These are phyloP conservation scores for Hirtodrosophila histrioides DNA, from an alignment of 2,888 invertebrate species.

Conservation along the genomic window DNA sequence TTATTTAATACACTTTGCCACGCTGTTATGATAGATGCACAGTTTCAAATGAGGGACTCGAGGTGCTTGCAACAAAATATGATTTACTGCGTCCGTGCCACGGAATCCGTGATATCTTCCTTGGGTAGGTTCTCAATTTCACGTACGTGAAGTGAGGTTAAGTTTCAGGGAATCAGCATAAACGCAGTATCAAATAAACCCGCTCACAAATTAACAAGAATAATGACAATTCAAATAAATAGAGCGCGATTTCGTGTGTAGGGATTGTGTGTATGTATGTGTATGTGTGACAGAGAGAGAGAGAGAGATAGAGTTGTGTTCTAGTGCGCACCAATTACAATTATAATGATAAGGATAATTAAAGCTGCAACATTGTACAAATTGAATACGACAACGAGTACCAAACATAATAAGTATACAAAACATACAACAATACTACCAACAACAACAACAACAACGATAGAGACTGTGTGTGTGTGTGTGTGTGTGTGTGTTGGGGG, in stretches of 20 bases:
- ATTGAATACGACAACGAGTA: constrained; percentile 66
- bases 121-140: no score
- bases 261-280: constrained; percentile 10
- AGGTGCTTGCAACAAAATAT: no score
- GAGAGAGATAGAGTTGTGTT: constrained; percentile 20
- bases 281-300: neutral
- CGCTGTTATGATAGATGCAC: constrained; percentile 41
- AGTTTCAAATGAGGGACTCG: no score
- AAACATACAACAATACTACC: constrained; percentile 59
- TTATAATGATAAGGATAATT: constrained; percentile 36
- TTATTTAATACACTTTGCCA: constrained; percentile 25
- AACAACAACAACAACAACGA: constrained; percentile 51
- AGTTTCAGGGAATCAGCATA: no score
- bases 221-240: constrained; percentile 41
- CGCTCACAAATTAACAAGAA: constrained; percentile 27
- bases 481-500: constrained; percentile 6
- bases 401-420: constrained; percentile 43
- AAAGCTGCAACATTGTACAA: constrained; percentile 64
- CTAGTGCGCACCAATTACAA: constrained; percentile 68
- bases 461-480: constrained; percentile 16
- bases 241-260: constrained; percentile 25
- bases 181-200: neutral
- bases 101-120: no score
- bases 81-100: no score
- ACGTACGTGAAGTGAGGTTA: no score